A percentile compares a stretch with the other conserved stretches of the same genome.
Evolutionary conservation across 2,888 invertebrate species (phyloP).

Genomic region (Eutolmus rufibarbis): DNA sequence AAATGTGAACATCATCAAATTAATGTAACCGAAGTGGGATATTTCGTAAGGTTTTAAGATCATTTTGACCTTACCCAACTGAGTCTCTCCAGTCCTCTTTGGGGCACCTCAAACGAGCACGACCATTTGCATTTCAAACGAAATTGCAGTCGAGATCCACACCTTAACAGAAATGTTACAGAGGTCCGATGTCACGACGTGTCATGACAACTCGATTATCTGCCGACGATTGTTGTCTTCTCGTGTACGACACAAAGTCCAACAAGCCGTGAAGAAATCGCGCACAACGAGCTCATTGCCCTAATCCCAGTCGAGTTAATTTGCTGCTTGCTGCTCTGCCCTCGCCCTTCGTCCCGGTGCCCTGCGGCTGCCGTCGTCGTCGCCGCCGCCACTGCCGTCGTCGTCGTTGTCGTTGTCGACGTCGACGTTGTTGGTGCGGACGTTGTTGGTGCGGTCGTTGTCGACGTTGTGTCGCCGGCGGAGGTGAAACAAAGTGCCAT

Average conservation of each 20-base stretch:
- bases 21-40: background rate
- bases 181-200: background rate
- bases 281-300: background rate
- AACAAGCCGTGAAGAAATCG: conserved; percentile 12
- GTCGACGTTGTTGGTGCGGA: background rate
- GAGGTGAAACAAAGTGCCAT: conserved; percentile 23
- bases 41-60: background rate
- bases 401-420: background rate
- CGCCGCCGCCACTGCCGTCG: too few species aligned
- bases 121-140: background rate
- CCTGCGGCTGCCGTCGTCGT: background rate
- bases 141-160: background rate
- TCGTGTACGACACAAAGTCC: conserved; percentile 6
- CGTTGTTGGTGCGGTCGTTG: background rate
- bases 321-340: background rate
- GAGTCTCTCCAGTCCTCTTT: background rate
- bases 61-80: background rate
- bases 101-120: background rate
- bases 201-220: conserved; percentile 25
- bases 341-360: background rate
- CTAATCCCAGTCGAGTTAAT: conserved; percentile 17
- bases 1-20: background rate
- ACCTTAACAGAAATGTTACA: conserved; percentile 18
- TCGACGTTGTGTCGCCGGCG: background rate
- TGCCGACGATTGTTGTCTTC: background rate